Evolutionary conservation across 2,113 vertebrate species (phyloP).

Genomic region (Ceyx melanurus): DNA sequence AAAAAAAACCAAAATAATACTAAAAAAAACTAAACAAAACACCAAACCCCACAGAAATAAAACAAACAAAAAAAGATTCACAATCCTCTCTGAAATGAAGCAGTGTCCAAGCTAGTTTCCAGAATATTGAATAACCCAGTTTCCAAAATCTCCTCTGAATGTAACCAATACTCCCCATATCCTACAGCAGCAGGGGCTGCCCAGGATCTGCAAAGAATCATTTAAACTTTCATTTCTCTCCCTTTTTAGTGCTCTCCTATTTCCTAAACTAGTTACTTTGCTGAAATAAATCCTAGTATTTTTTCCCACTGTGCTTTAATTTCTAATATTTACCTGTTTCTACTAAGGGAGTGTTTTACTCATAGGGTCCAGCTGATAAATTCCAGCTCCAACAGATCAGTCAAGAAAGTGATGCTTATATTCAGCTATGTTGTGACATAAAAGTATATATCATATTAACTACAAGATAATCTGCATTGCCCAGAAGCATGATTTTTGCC

Average conservation of each 20-base stretch:
- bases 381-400: neutral
- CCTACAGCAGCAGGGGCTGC: neutral
- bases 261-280: neutral
- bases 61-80: neutral
- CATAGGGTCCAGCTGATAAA: neutral
- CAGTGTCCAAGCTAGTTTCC: neutral
- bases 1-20: neutral
- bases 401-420: neutral
- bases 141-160: neutral
- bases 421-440: neutral
- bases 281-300: neutral
- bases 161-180: neutral
- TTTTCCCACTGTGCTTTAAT: neutral
- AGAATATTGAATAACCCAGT: neutral
- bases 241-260: neutral
- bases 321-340: neutral
- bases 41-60: neutral
- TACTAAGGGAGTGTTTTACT: neutral
- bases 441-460: neutral
- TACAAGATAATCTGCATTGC: constrained; percentile 29
- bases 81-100: neutral
- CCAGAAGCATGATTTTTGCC: neutral
- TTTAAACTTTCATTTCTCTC: neutral
- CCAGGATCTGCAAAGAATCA: neutral
- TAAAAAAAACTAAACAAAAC: too few relatives aligned